phyloP scores from a whole-genome alignment of 2,113 vertebrate genomes.

The Balaenoptera acutorostrata region DNA sequence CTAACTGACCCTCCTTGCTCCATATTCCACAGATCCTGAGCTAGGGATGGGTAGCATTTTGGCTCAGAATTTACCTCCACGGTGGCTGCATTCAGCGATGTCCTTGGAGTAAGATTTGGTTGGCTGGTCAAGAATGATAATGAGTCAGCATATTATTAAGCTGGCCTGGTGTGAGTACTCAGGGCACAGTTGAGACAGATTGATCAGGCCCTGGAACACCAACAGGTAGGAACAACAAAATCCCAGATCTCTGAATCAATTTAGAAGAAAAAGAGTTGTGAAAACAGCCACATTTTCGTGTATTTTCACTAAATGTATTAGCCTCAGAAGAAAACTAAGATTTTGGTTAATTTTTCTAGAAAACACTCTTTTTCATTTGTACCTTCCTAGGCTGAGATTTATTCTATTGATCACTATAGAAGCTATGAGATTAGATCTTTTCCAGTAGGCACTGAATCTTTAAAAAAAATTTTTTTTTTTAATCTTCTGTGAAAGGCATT shows the following conservation, averaged over 20 bases:
- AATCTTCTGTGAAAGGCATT: neutral
- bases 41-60: neutral
- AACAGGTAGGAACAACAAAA: neutral
- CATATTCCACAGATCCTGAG: neutral
- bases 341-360: neutral
- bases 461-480: neutral
- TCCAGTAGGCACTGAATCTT: neutral
- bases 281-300: neutral
- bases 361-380: neutral
- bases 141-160: neutral
- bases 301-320: neutral
- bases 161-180: neutral
- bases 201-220: neutral
- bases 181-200: neutral
- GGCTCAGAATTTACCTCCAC: neutral
- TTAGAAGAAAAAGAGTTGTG: neutral
- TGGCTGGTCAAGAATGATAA: neutral
- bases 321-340: neutral
- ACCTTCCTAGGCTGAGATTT: neutral
- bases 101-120: neutral
- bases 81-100: neutral
- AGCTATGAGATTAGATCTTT: neutral
- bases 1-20: neutral
- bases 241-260: neutral
- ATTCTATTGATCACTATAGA: neutral